Percentiles rank a stretch among this genome's conserved stretches.
Conservation (phyloP, 2,888 invertebrate genomes). For the Tribolium freemani region DNA sequence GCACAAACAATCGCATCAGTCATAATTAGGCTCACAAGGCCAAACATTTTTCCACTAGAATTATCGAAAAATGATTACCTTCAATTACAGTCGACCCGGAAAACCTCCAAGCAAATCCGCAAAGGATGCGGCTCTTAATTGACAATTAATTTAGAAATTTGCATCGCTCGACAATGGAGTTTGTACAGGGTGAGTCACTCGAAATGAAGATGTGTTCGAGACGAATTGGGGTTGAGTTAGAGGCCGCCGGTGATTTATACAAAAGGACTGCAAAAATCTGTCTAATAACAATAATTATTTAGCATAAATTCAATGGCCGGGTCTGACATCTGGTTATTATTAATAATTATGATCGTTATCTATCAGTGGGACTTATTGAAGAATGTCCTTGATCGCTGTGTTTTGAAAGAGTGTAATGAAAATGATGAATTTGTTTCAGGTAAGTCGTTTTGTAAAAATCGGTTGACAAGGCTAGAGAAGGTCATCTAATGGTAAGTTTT, state of each 20-base stretch:
- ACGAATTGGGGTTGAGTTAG: constrained; percentile 1
- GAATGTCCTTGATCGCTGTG: constrained; percentile 42
- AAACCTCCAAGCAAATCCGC: neutral
- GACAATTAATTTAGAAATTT: neutral
- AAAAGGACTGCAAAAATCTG: constrained; percentile 18
- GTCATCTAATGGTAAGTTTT: constrained; percentile 52
- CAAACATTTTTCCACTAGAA: constrained; percentile 12
- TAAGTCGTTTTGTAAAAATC: constrained; percentile 43
- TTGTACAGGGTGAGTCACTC: neutral
- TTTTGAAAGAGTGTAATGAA: constrained; percentile 32
- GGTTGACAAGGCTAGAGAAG: constrained; percentile 47
- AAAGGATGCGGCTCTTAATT: neutral
- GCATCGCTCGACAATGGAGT: neutral
- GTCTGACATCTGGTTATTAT: constrained; percentile 43
- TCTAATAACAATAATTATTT: constrained; percentile 44
- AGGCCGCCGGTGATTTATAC: constrained; percentile 16
- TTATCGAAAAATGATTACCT: constrained; percentile 35
- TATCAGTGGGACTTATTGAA: constrained; percentile 33
- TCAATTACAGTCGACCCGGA: constrained; percentile 1
- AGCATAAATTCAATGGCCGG: constrained; percentile 40
- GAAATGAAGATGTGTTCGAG: neutral
- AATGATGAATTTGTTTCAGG: constrained; percentile 39
- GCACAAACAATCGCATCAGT: constrained; percentile 34
- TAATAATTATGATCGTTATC: constrained; percentile 44
- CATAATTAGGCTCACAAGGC: constrained; percentile 26